These are phyloP conservation scores for Orthosia cruda DNA, from an alignment of 2,888 invertebrate genomes.

Conservation along the genomic window DNA sequence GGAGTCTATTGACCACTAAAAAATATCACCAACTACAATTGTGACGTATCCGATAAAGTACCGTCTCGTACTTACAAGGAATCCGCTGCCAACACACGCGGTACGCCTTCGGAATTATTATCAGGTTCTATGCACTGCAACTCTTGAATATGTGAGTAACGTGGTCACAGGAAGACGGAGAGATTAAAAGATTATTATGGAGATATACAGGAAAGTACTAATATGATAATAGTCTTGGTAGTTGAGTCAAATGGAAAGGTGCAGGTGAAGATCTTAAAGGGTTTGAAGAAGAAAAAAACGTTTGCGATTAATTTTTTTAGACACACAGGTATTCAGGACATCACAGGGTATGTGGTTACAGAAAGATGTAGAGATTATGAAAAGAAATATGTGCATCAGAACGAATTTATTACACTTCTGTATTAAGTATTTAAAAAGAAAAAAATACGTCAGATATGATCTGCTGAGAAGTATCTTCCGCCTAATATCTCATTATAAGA, in stretches of 20 bases:
- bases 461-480: not conserved
- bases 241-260: not conserved
- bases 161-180: constrained; percentile 29
- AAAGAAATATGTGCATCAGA: not conserved
- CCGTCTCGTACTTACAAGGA: constrained; percentile 43
- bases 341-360: no score
- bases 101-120: constrained; percentile 60
- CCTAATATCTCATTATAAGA: no score
- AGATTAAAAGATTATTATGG: constrained; percentile 54
- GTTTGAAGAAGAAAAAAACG: not conserved
- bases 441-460: not conserved
- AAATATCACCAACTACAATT: not conserved
- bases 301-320: not conserved
- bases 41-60: constrained; percentile 31
- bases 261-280: not conserved
- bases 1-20: not conserved
- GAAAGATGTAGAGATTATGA: no score
- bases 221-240: not conserved
- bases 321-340: no score
- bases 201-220: constrained; percentile 6
- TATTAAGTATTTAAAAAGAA: no score
- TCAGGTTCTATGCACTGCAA: constrained; percentile 44
- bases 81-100: constrained; percentile 36
- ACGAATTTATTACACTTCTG: no score
- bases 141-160: constrained; percentile 43